phyloP scores from a whole-genome alignment of 2,113 vertebrate genomes.

The Notechis scutatus region DNA sequence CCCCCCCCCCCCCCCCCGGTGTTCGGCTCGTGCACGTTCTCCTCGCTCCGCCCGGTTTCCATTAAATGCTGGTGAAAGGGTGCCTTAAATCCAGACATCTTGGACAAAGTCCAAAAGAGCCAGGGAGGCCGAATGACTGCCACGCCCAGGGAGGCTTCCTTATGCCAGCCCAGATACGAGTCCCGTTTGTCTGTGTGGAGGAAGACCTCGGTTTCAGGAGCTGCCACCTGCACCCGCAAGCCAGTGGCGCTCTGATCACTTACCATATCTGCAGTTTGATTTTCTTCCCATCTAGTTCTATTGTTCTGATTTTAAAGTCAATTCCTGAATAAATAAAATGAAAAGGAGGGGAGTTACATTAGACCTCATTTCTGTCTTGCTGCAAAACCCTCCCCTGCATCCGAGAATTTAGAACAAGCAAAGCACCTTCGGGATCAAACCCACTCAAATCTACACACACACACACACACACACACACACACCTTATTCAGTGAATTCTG shows the following conservation, averaged over 20 bases:
- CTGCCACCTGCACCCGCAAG: background rate
- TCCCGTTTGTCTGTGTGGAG: no score
- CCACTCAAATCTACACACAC: background rate
- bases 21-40: no score
- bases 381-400: no score
- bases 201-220: background rate
- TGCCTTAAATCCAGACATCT: background rate
- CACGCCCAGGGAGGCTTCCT: background rate
- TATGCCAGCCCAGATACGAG: background rate
- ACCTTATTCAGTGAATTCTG: background rate
- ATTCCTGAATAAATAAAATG: constrained; percentile 83
- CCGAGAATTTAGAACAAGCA: background rate
- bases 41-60: background rate
- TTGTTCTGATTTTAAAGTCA: constrained; percentile 98
- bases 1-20: background rate
- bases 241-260: constrained; percentile 52
- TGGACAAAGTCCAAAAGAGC: background rate
- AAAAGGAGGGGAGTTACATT: constrained; percentile 41
- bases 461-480: background rate
- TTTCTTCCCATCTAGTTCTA: constrained; percentile 96
- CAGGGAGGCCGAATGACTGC: background rate
- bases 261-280: constrained; percentile 98
- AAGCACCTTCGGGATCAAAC: background rate
- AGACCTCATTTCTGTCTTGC: background rate
- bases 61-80: background rate